Base-by-base conservation (phyloP, 1,140 invertebrate genomes). In the Pemphigus obesinymphae region DNA sequence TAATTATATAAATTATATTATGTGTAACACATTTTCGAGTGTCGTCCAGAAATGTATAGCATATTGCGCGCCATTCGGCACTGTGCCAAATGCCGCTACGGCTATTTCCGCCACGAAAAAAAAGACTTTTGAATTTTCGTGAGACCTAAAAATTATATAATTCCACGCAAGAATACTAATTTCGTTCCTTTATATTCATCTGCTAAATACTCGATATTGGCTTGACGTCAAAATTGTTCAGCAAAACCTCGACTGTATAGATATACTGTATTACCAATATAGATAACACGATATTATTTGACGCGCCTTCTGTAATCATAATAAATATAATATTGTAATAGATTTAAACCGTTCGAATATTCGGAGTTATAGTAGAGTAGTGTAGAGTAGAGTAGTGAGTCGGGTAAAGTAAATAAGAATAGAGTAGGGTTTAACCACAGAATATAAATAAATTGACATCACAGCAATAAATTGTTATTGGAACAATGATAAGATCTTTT, bases 101-200 rank as follows among this genome's bases (percentile, higher is more conserved):
- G 20, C 29, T 63, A 63, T 63, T 63, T 34, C 61, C 31, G 17
- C 29, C 31, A 34, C 17, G 61, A 34, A 66, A 34, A 34, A 34
- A 66, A 66, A 55, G n/a, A 66, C 17, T n/a, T n/a, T 66, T n/a
- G 17, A 66, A 66, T 66, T 66, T 66, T 66, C 31, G 31, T 37
- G 31, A 13, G 31, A 34, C 31, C 6, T 66, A 66, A 66, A 66
- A 37, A 66, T 66, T 1, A n/a, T 66, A n/a, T 66, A 26, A 66
- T 66, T 37, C 31, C 8, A 34, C 8, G 17, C 58, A 7, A 34
- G 61, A 37, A 66, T 66, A 66, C 61, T 37, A 66, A 66, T 34
- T 66, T 66, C n/a, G 6, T 37, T 66, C n/a, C 8, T 61, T n/a
- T 66, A 4, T n/a, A 34, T 37, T 66, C 3, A 34, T 66, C 31